phyloP scores from a whole-genome alignment of 2,113 vertebrate species.

The Scomber colias region DNA sequence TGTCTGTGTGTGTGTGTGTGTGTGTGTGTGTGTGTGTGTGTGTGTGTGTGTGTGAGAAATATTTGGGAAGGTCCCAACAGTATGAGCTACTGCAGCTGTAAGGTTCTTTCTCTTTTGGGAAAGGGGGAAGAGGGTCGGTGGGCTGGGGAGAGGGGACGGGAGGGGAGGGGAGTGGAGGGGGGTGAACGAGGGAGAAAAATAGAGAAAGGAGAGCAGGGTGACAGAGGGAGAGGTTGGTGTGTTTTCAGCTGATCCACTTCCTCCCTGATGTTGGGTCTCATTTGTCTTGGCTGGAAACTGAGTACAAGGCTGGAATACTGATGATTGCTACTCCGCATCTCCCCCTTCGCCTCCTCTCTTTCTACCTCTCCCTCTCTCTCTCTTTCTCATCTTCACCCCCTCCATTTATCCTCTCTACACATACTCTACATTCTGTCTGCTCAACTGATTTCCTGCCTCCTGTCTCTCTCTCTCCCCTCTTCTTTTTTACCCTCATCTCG shows the following conservation, averaged over 20 bases:
- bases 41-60: slow-evolving; percentile 9
- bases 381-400: slow-evolving; percentile 62
- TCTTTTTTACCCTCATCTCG: slow-evolving; percentile 48
- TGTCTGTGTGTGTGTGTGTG: too few species aligned
- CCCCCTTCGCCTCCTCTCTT: slow-evolving; percentile 38
- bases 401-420: slow-evolving; percentile 71
- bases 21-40: neutral
- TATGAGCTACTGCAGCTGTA: slow-evolving; percentile 38
- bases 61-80: slow-evolving; percentile 6
- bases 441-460: slow-evolving; percentile 79
- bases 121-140: too few species aligned
- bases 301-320: slow-evolving; percentile 76
- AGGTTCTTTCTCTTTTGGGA: slow-evolving; percentile 17
- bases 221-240: slow-evolving; percentile 67
- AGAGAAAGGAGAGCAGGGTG: slow-evolving; percentile 27
- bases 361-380: slow-evolving; percentile 56
- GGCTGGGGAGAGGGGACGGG: neutral
- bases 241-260: slow-evolving; percentile 82
- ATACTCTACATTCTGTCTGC: slow-evolving; percentile 78
- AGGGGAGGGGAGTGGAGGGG: neutral
- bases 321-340: slow-evolving; percentile 57
- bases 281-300: slow-evolving; percentile 78
- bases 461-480: slow-evolving; percentile 37
- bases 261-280: slow-evolving; percentile 77
- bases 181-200: slow-evolving; percentile 30